Evolutionary conservation across 2,113 vertebrate species (phyloP).

Genomic region (Eolophus roseicapilla): DNA sequence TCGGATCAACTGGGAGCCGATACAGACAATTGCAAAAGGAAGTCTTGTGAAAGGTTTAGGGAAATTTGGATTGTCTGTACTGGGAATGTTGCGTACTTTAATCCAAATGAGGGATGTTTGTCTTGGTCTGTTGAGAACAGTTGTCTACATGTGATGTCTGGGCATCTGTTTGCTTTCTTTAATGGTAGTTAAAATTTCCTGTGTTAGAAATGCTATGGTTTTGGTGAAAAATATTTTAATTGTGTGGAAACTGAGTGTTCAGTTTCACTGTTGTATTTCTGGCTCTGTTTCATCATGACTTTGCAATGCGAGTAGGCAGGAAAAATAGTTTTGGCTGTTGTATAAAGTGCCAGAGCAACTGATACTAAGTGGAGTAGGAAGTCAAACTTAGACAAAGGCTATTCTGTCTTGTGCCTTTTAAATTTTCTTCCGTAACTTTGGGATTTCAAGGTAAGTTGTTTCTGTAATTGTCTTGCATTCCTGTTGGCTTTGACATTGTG

Average conservation of each 20-base stretch:
- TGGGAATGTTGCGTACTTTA: not conserved
- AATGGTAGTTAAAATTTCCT: not conserved
- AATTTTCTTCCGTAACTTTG: not conserved
- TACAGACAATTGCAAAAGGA: not conserved
- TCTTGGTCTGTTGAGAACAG: not conserved
- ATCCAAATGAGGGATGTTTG: not conserved
- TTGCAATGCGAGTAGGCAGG: not conserved
- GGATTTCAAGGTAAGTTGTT: not conserved
- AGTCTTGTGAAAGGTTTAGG: not conserved
- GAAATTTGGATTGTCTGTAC: not conserved
- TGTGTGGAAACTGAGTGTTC: not conserved
- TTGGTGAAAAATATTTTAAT: not conserved
- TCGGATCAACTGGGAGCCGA: not conserved
- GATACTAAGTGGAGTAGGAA: not conserved
- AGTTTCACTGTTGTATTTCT: not conserved
- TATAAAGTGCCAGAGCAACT: not conserved
- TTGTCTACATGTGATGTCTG: not conserved
- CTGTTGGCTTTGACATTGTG: not conserved
- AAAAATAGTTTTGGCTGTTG: slow-evolving; percentile 8
- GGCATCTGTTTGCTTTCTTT: not conserved
- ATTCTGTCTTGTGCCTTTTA: not conserved
- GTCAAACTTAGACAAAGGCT: not conserved
- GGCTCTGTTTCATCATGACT: not conserved
- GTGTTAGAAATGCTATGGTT: not conserved
- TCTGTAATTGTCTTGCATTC: not conserved